Percentiles rank a stretch among this genome's conserved stretches.
These are phyloP conservation scores for Esox niger DNA, from an alignment of 2,113 vertebrate genomes.

Conservation along the genomic window DNA sequence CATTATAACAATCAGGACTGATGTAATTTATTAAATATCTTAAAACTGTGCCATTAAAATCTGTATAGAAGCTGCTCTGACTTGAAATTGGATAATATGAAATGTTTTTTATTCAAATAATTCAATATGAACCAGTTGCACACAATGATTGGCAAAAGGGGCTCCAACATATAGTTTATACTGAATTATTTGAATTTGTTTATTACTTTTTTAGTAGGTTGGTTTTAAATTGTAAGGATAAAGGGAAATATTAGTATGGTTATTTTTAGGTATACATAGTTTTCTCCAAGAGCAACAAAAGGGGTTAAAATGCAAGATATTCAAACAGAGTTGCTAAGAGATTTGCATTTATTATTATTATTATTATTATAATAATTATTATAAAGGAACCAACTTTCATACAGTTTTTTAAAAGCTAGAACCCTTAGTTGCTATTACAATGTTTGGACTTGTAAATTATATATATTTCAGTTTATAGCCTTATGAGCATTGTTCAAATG, in stretches of 20 bases:
- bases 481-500: too few relatives aligned
- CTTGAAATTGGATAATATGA: constrained; percentile 16
- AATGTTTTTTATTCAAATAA: constrained; percentile 4
- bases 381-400: background rate
- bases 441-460: too few relatives aligned
- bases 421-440: too few relatives aligned
- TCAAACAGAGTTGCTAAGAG: background rate
- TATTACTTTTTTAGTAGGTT: background rate
- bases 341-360: background rate
- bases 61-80: constrained; percentile 1
- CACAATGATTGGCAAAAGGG: background rate
- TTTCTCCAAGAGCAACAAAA: background rate
- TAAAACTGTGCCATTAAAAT: background rate
- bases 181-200: constrained; percentile 27
- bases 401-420: background rate
- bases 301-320: background rate
- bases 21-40: constrained; percentile 1
- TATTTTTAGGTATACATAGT: background rate
- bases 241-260: background rate
- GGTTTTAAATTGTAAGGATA: background rate
- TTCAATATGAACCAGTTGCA: constrained; percentile 13
- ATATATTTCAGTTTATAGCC: too few relatives aligned
- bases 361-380: background rate
- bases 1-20: constrained; percentile 8
- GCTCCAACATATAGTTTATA: constrained; percentile 19